These are phyloP conservation scores for Scaptomyza parva DNA, from an alignment of 2,888 invertebrate species.

Conservation along the genomic window DNA sequence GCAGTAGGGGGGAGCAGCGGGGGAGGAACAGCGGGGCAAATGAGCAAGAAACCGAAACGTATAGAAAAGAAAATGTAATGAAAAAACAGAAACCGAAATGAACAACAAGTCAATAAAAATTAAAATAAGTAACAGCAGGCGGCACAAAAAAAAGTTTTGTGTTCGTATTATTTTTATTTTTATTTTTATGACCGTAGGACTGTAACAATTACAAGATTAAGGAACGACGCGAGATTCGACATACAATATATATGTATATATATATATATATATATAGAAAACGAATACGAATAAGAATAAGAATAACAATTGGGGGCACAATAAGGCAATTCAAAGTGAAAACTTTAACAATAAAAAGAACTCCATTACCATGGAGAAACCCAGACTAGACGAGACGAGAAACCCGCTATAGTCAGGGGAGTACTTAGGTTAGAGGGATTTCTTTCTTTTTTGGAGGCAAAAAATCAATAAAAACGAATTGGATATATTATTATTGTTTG, in stretches of 20 bases:
- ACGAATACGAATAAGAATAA: constrained; percentile 26
- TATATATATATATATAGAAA: constrained; percentile 6
- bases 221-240: constrained; percentile 13
- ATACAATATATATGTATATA: no score
- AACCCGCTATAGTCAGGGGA: neutral
- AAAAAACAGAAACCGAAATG: constrained; percentile 10
- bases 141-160: constrained; percentile 56
- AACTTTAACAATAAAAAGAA: constrained; percentile 13
- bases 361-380: neutral
- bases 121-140: constrained; percentile 71
- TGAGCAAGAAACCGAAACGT: no score
- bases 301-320: constrained; percentile 9
- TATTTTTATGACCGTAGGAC: constrained; percentile 58
- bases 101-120: constrained; percentile 70
- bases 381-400: constrained; percentile 3
- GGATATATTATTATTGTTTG: no score
- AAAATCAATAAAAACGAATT: constrained; percentile 2
- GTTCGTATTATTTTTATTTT: neutral
- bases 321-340: neutral
- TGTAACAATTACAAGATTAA: constrained; percentile 58
- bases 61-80: constrained; percentile 4
- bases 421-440: neutral
- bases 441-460: neutral
- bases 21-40: constrained; percentile 2
- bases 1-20: neutral